Evolutionary conservation across 2,888 invertebrate species (phyloP), one percentile per base, ranked within the genome.

Genomic region (Eristalis arbustorum): DNA sequence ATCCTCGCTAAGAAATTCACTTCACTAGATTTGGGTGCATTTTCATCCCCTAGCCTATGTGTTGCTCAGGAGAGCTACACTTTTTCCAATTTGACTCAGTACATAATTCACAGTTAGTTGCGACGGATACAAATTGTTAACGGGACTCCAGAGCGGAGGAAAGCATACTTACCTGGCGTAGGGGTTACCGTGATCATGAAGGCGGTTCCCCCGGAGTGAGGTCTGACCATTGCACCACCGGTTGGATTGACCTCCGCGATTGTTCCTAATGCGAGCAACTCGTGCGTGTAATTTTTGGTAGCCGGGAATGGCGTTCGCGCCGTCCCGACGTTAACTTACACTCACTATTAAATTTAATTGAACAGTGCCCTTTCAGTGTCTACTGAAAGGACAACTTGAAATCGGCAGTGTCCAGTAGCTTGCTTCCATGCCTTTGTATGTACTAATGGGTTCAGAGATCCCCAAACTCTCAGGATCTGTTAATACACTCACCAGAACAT

Each of bases 231-330:
- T 90, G 90, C 90, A 90, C 90, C 62, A 11, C 18, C 67, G 84
- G 78, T 63, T 69, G 79, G 72, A 82, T 94, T 96, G 95, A 95
- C 95, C 94, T 94, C 94, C 95, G 95, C 95, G 95, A 95, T 95
- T 95, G 94, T 94, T 94, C 94, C 95, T 95, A 95, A 95, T 94
- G 95, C 94, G 95, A 94, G 94, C 94, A 95, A 94, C 95, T 95
- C 95, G 95, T 95, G 94, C 94, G 95, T 94, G 94, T 91, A 94
- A 94, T 94, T 94, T 94, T 94, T 94, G 94, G 93, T 94, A 94
- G 94, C 94, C 94, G 94, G 94, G 94, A 94, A 94, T 94, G 92
- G 94, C 94, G 94, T 94, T 91, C 94, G 94, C 94, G 94, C 94
- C 93, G 93, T 94, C 94, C 94, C 94, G 94, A 94, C 90, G 66